Conservation (phyloP, 2,888 invertebrate genomes). For the Caenorhabditis panamensis region DNA sequence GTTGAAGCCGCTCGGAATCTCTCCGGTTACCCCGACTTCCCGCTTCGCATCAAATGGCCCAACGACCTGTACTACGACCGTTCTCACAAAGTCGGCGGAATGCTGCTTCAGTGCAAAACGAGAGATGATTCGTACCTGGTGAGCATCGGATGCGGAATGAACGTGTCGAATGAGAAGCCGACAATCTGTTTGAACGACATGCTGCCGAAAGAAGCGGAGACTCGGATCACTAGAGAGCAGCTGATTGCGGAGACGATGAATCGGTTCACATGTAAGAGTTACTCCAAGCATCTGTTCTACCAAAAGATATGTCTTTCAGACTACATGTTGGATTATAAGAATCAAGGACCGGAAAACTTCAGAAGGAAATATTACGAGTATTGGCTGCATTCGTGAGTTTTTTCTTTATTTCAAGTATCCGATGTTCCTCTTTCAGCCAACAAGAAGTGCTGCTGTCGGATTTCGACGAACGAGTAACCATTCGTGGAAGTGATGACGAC, state of each 20-base stretch:
- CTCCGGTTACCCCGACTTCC: slow-evolving; percentile 80
- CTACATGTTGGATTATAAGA: slow-evolving; percentile 85
- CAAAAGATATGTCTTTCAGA: too few species aligned
- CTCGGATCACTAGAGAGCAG: slow-evolving; percentile 71
- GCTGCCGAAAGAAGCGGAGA: slow-evolving; percentile 83
- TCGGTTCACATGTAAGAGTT: slow-evolving; percentile 77
- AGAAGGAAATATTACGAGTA: slow-evolving; percentile 89
- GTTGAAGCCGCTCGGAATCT: slow-evolving; percentile 86
- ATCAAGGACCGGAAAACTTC: slow-evolving; percentile 85
- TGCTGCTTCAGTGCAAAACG: slow-evolving; percentile 85
- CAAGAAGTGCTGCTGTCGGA: slow-evolving; percentile 83
- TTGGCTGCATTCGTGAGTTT: slow-evolving; percentile 91
- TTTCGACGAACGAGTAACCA: slow-evolving; percentile 84
- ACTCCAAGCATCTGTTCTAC: too few species aligned
- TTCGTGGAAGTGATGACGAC: slow-evolving; percentile 90
- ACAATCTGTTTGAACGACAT: slow-evolving; percentile 92
- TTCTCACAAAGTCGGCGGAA: slow-evolving; percentile 89
- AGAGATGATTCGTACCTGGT: slow-evolving; percentile 51
- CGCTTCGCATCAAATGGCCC: slow-evolving; percentile 93
- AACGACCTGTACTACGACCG: slow-evolving; percentile 93
- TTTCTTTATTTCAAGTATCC: too few species aligned
- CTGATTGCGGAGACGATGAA: slow-evolving; percentile 77
- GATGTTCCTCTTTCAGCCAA: slow-evolving; percentile 86
- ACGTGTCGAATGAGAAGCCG: slow-evolving; percentile 90
- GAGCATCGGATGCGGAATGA: slow-evolving; percentile 87